phyloP scores from a whole-genome alignment of 2,888 invertebrate genomes.

The Electrophaes corylata region DNA sequence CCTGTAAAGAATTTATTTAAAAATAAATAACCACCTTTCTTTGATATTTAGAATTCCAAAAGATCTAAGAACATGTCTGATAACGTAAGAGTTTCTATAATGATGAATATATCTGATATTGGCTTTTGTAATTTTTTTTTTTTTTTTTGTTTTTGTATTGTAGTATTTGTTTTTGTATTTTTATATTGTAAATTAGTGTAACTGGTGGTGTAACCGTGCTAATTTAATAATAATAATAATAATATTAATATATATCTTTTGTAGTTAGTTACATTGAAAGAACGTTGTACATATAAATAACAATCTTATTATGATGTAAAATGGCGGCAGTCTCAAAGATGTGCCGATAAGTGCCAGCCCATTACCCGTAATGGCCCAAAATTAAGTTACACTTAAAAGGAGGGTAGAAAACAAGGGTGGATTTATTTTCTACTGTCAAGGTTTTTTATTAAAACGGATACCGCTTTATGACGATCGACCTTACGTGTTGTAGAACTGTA shows the following conservation, averaged over 20 bases:
- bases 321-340: conserved; percentile 44
- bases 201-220: too few relatives aligned
- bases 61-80: too few relatives aligned
- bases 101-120: too few relatives aligned
- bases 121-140: too few relatives aligned
- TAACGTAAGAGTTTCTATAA: too few relatives aligned
- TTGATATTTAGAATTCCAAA: too few relatives aligned
- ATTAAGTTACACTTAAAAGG: conserved; percentile 72
- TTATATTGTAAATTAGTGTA: too few relatives aligned
- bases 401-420: conserved; percentile 46
- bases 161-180: not conserved
- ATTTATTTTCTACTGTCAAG: conserved; percentile 40
- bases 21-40: too few relatives aligned
- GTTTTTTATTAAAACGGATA: not conserved
- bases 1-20: too few relatives aligned
- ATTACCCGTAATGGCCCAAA: conserved; percentile 70
- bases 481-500: too few relatives aligned
- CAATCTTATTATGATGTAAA: conserved; percentile 39
- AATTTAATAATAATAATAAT: too few relatives aligned
- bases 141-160: too few relatives aligned
- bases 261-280: conserved; percentile 11
- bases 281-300: conserved; percentile 21
- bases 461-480: not conserved
- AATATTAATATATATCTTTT: not conserved
- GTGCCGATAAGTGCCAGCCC: conserved; percentile 69